Conservation (phyloP, 2,113 vertebrate genomes). For the Microtus richardsoni region DNA sequence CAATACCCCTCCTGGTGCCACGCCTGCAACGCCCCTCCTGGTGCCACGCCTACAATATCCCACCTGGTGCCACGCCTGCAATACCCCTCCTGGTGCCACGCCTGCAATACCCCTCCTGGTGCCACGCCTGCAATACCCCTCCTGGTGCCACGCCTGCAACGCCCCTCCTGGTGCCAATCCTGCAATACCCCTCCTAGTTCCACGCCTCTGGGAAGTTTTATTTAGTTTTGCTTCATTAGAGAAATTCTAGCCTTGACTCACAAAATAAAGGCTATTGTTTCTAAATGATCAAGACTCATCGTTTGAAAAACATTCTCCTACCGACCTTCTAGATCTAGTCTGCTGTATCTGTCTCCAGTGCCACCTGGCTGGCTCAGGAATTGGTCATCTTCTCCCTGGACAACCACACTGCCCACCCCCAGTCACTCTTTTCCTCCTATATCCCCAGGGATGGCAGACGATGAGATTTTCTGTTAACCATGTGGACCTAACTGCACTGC, state of each 20-base stretch:
- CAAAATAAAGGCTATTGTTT: background rate
- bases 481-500: background rate
- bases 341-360: background rate
- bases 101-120: too few species aligned
- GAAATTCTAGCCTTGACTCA: background rate
- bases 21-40: rapidly evolving
- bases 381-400: rapidly evolving
- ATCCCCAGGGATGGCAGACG: background rate
- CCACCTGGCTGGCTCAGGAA: background rate
- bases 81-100: too few species aligned
- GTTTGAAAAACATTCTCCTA: background rate
- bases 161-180: too few species aligned
- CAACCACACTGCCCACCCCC: background rate
- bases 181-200: background rate
- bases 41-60: too few species aligned
- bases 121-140: too few species aligned
- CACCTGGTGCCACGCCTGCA: too few species aligned
- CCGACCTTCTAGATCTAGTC: background rate
- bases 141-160: too few species aligned
- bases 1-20: too few species aligned
- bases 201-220: background rate
- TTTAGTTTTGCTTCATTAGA: background rate
- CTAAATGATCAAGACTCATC: background rate
- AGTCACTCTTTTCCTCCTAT: background rate
- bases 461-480: background rate